Conservation (phyloP, 2,888 invertebrate genomes). For the Apamea epomidion region DNA sequence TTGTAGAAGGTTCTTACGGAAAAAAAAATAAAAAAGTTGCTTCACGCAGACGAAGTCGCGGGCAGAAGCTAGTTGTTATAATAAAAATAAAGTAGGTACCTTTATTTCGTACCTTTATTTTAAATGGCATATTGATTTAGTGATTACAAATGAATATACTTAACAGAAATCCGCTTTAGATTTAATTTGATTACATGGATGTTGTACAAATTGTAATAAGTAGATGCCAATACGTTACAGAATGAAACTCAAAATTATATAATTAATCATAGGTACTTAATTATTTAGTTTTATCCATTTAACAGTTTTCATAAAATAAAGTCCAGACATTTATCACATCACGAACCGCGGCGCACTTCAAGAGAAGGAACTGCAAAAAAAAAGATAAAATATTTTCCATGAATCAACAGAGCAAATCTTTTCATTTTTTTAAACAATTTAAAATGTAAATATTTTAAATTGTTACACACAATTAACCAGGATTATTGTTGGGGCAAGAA, state of each 20-base stretch:
- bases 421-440: neutral
- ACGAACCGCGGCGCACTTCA: neutral
- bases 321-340: neutral
- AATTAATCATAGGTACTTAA: neutral
- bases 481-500: too few relatives aligned
- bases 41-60: too few relatives aligned
- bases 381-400: neutral
- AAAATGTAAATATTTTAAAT: neutral
- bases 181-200: too few relatives aligned
- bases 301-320: neutral
- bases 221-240: neutral
- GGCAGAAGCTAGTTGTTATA: too few relatives aligned
- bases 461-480: neutral
- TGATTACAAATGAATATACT: neutral
- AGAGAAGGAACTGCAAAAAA: slow-evolving; percentile 1
- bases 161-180: neutral
- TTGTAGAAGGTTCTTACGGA: too few relatives aligned
- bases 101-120: too few relatives aligned
- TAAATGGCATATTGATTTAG: neutral
- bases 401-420: too few relatives aligned
- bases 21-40: too few relatives aligned
- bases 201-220: neutral
- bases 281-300: neutral
- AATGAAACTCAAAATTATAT: neutral
- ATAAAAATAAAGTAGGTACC: too few relatives aligned